phyloP scores from a whole-genome alignment of 2,888 invertebrate species.

The Campoletis raptor region DNA sequence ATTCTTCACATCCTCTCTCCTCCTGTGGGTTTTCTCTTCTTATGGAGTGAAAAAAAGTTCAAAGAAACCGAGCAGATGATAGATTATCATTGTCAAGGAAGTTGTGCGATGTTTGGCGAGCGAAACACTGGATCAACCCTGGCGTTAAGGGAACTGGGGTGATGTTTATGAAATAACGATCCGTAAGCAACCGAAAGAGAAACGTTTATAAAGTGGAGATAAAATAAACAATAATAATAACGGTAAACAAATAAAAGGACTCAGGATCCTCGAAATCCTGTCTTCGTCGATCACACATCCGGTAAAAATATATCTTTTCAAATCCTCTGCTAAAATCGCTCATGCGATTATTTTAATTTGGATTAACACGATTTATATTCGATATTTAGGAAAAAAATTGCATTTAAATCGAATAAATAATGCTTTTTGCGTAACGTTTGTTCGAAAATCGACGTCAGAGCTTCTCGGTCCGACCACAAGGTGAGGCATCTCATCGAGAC shows the following conservation, averaged over 20 bases:
- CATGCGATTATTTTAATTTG: too few relatives aligned
- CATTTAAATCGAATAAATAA: too few relatives aligned
- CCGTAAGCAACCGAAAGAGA: background rate
- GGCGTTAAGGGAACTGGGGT: background rate
- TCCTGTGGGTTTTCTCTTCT: conserved; percentile 13
- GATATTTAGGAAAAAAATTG: too few relatives aligned
- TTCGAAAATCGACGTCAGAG: too few relatives aligned
- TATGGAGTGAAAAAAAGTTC: background rate
- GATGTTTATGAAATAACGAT: background rate
- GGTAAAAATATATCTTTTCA: too few relatives aligned
- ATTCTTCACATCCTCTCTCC: background rate
- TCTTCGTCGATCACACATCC: background rate
- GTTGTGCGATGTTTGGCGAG: background rate
- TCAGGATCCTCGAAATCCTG: background rate
- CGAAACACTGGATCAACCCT: background rate
- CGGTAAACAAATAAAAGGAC: background rate
- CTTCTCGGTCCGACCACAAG: too few relatives aligned
- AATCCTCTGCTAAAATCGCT: too few relatives aligned
- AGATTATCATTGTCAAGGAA: background rate
- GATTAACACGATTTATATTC: too few relatives aligned
- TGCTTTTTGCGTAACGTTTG: too few relatives aligned
- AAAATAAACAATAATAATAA: background rate
- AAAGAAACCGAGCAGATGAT: background rate
- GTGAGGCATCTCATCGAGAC: too few relatives aligned
- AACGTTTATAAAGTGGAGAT: background rate